These are phyloP conservation scores for Galerucella pusilla DNA, from an alignment of 2,888 invertebrate genomes.

Conservation along the genomic window DNA sequence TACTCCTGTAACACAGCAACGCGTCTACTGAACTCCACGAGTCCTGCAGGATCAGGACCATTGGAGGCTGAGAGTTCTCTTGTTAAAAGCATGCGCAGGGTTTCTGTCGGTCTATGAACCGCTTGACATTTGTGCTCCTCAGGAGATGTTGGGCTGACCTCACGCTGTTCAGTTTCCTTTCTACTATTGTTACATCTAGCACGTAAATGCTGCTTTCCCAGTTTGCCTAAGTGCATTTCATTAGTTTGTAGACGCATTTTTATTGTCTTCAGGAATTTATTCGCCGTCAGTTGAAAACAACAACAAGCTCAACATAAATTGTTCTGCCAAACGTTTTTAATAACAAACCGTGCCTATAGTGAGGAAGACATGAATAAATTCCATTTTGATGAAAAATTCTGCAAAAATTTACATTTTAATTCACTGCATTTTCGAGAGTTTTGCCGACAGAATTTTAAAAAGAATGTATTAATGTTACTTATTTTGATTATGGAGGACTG, in stretches of 20 bases:
- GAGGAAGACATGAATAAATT: not conserved
- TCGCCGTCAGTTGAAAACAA: no score
- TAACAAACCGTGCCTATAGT: no score
- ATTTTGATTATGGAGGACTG: no score
- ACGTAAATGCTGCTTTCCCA: not conserved
- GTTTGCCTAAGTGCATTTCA: not conserved
- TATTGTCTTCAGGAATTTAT: no score
- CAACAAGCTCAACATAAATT: no score
- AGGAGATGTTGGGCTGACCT: constrained; percentile 52
- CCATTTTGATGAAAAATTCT: not conserved
- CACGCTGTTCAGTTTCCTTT: constrained; percentile 20
- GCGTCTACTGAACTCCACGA: constrained; percentile 44
- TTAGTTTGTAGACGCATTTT: no score
- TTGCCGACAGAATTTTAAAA: no score
- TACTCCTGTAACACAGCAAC: constrained; percentile 54
- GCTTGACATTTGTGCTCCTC: constrained; percentile 59
- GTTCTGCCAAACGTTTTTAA: no score
- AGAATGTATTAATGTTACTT: no score
- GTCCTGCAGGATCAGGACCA: constrained; percentile 56
- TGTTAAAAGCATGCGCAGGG: constrained; percentile 53
- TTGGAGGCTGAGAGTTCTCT: constrained; percentile 52
- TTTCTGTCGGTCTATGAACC: constrained; percentile 54
- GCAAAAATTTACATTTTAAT: not conserved
- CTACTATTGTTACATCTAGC: constrained; percentile 3
- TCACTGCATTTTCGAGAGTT: not conserved